These are phyloP conservation scores for Takifugu rubripes DNA, from an alignment of 2,797 vertebrate species.

Conservation along the genomic window DNA sequence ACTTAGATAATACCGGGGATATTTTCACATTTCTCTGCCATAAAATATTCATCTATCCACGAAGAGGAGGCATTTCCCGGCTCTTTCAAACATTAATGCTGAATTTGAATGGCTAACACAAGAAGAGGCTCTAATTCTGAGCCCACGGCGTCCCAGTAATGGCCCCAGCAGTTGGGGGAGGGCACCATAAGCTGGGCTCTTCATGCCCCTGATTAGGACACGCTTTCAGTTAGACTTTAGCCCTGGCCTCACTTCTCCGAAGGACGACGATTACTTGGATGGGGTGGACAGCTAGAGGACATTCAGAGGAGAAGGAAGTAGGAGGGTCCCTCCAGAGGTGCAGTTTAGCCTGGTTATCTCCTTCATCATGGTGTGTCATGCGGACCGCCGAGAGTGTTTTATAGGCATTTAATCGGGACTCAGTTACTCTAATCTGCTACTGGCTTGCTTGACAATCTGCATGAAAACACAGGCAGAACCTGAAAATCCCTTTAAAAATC, in stretches of 20 bases:
- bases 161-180: constrained; percentile 48
- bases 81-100: constrained; percentile 73
- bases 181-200: constrained; percentile 58
- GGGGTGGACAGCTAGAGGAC: constrained; percentile 57
- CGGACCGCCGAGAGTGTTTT: constrained; percentile 13
- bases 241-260: constrained; percentile 52
- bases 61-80: constrained; percentile 49
- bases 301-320: constrained; percentile 43
- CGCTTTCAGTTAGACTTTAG: constrained; percentile 56
- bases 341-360: constrained; percentile 36
- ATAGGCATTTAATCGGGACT: constrained; percentile 4
- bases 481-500: background rate
- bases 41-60: constrained; percentile 64
- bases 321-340: constrained; percentile 4
- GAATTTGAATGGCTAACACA: constrained; percentile 62
- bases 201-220: constrained; percentile 63
- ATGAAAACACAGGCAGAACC: background rate
- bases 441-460: background rate
- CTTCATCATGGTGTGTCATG: constrained; percentile 14
- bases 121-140: constrained; percentile 64
- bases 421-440: background rate
- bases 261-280: constrained; percentile 67
- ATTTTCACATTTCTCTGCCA: constrained; percentile 58
- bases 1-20: constrained; percentile 40
- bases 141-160: constrained; percentile 56